Evolutionary conservation across 2,888 invertebrate genomes (phyloP).

Genomic region (Eupsilia transversa): DNA sequence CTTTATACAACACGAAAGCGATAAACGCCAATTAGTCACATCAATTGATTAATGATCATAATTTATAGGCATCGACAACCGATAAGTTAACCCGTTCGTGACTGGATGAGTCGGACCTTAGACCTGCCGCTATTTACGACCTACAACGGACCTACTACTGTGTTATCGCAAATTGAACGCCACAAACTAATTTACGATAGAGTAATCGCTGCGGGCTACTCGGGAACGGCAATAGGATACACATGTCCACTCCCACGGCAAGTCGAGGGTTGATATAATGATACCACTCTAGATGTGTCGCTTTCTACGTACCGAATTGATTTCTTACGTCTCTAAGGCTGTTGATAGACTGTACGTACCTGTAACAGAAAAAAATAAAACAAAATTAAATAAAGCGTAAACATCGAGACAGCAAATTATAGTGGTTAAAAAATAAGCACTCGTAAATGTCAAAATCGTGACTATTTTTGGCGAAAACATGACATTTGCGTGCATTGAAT

Average conservation of each 20-base stretch:
- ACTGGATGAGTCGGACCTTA: constrained; percentile 66
- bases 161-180: constrained; percentile 77
- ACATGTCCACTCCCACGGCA: constrained; percentile 63
- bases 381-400: constrained; percentile 45
- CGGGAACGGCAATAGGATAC: constrained; percentile 52
- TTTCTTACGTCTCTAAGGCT: constrained; percentile 40
- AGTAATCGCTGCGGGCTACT: constrained; percentile 68
- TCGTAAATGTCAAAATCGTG: constrained; percentile 37
- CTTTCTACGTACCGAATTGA: constrained; percentile 69
- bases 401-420: constrained; percentile 22
- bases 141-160: constrained; percentile 73
- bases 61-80: constrained; percentile 56
- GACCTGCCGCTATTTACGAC: constrained; percentile 69
- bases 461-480: constrained; percentile 27
- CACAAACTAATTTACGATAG: constrained; percentile 73
- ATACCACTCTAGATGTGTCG: constrained; percentile 52
- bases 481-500: constrained; percentile 44
- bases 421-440: constrained; percentile 16
- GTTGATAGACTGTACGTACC: constrained; percentile 70
- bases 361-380: constrained; percentile 71
- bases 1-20: constrained; percentile 33
- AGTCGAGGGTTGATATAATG: constrained; percentile 50
- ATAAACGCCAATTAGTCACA: constrained; percentile 62
- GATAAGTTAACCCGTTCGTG: constrained; percentile 63
- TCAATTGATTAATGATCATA: constrained; percentile 63